Percentiles rank a stretch among this genome's conserved stretches.
phyloP scores from a whole-genome alignment of 1,140 invertebrate species.

The Eciton burchellii region DNA sequence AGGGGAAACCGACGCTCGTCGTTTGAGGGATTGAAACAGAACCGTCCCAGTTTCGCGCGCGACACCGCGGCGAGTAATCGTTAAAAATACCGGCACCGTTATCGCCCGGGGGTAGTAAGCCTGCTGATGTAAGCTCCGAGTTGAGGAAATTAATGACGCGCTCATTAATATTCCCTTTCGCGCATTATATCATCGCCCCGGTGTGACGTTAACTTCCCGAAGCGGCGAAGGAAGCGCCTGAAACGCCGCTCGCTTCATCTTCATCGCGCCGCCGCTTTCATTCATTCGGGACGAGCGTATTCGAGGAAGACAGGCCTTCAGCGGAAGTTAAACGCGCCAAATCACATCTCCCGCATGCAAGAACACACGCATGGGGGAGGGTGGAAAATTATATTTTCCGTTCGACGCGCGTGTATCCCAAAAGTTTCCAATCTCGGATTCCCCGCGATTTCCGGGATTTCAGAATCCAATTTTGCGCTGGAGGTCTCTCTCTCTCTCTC shows the following conservation, averaged over 20 bases:
- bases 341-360: neutral
- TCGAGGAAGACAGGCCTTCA: neutral
- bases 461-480: conserved; percentile 22
- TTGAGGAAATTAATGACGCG: conserved; percentile 17
- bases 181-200: neutral
- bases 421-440: neutral
- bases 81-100: conserved; percentile 11
- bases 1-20: conserved; percentile 5
- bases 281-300: neutral
- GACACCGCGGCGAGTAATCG: no score
- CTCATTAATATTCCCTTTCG: conserved; percentile 9
- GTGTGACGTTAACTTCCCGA: neutral
- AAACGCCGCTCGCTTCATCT: conserved; percentile 3
- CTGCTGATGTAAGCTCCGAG: neutral
- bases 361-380: neutral
- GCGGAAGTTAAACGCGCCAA: neutral
- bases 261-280: neutral
- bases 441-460: conserved; percentile 7
- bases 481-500: neutral
- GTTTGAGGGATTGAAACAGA: conserved; percentile 18
- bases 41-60: neutral
- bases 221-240: neutral
- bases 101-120: neutral
- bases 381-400: neutral
- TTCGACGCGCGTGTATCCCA: neutral